These are phyloP conservation scores for Rousettus leschenaultii DNA, from an alignment of 2,113 vertebrate genomes.

Conservation along the genomic window DNA sequence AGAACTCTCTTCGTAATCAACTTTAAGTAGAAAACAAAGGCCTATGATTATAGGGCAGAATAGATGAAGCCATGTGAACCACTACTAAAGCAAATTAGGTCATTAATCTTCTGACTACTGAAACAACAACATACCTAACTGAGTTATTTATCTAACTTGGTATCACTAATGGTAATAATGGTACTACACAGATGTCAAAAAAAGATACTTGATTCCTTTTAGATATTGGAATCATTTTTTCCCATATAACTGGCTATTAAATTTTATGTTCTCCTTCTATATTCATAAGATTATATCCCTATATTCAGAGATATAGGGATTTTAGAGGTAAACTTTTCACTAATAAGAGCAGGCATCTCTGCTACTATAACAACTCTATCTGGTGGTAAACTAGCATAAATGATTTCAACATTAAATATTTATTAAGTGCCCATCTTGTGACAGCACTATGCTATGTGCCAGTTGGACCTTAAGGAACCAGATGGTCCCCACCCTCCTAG, in stretches of 20 bases:
- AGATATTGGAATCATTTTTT: constrained; percentile 5
- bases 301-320: neutral
- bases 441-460: neutral
- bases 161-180: neutral
- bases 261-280: neutral
- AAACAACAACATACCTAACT: neutral
- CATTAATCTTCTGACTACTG: neutral
- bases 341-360: neutral
- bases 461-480: neutral
- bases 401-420: neutral
- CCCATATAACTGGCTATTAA: neutral
- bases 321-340: neutral
- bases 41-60: neutral
- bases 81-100: constrained; percentile 5
- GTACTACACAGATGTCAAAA: neutral
- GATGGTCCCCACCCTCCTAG: neutral
- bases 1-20: neutral
- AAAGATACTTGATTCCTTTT: neutral
- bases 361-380: neutral
- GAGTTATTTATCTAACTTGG: neutral
- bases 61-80: neutral
- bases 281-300: neutral
- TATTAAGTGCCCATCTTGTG: neutral
- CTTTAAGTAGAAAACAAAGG: neutral
- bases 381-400: neutral